Conservation (phyloP, 2,797 vertebrate genomes). For the Epinephelus coioides region DNA sequence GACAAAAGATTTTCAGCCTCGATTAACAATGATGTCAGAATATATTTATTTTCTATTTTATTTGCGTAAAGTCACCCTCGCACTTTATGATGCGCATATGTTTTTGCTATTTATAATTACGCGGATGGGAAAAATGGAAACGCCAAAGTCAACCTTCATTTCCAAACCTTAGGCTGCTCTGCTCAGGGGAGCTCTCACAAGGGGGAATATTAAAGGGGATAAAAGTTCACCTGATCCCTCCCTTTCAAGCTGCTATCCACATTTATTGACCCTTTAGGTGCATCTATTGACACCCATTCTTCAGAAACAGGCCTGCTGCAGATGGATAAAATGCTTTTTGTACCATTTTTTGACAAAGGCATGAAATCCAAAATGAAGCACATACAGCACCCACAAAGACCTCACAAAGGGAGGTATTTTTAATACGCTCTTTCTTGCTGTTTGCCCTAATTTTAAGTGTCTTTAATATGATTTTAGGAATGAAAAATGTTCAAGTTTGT, state of each 20-base stretch:
- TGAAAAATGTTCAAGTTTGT: slow-evolving; percentile 15
- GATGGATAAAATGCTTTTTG: background rate
- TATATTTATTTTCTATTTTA: slow-evolving; percentile 34
- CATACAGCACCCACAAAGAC: background rate
- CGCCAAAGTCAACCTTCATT: background rate
- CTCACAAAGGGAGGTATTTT: background rate
- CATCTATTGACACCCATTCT: slow-evolving; percentile 7
- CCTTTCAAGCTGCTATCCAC: slow-evolving; percentile 56
- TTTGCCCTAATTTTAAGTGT: slow-evolving; percentile 4
- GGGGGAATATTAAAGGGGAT: slow-evolving; percentile 23
- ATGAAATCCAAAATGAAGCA: background rate
- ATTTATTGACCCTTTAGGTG: slow-evolving; percentile 15
- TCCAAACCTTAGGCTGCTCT: slow-evolving; percentile 10
- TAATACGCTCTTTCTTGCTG: background rate
- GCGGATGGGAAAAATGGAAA: background rate
- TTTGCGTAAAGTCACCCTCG: background rate
- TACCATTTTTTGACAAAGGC: slow-evolving; percentile 12
- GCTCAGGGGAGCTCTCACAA: slow-evolving; percentile 1
- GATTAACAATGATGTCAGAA: slow-evolving; percentile 72
- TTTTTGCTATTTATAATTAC: background rate
- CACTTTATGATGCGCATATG: slow-evolving; percentile 21
- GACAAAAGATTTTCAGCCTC: slow-evolving; percentile 2
- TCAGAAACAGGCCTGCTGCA: slow-evolving; percentile 21
- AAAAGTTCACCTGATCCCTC: slow-evolving; percentile 79
- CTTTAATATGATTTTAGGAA: background rate